Percentiles rank a stretch among this genome's conserved stretches.
phyloP scores from a whole-genome alignment of 2,797 vertebrate species.

The Siniperca scherzeri region DNA sequence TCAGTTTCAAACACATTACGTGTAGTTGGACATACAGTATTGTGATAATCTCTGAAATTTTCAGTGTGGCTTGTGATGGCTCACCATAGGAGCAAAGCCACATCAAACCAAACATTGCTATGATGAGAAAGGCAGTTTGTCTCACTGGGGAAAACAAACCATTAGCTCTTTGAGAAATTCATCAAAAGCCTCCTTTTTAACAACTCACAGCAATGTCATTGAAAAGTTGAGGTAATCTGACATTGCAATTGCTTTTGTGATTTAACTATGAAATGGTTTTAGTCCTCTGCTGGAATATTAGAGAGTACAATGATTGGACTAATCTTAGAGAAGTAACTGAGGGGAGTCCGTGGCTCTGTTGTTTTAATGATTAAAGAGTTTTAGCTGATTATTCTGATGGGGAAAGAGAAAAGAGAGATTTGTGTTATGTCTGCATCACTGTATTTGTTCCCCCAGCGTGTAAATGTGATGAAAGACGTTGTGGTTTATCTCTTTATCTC shows the following conservation, averaged over 20 bases:
- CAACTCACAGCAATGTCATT: conserved; percentile 63
- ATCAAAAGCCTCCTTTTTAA: conserved; percentile 67
- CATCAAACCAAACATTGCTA: conserved; percentile 60
- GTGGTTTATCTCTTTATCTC: conserved; percentile 61
- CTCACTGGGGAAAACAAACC: conserved; percentile 68
- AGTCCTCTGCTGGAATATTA: conserved; percentile 59
- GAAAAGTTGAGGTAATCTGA: conserved; percentile 69
- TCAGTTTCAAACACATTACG: conserved; percentile 41
- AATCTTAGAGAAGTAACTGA: conserved; percentile 54
- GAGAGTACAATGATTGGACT: conserved; percentile 58
- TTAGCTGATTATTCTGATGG: conserved; percentile 52
- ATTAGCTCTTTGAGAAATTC: conserved; percentile 74
- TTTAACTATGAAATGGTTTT: conserved; percentile 63
- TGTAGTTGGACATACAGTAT: conserved; percentile 40
- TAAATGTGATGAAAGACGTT: conserved; percentile 64
- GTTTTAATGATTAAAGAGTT: conserved; percentile 64
- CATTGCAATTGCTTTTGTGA: conserved; percentile 64
- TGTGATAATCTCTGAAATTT: conserved; percentile 56
- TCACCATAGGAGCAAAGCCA: conserved; percentile 43
- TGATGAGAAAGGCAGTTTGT: conserved; percentile 34
- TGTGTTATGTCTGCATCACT: conserved; percentile 1
- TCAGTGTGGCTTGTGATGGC: conserved; percentile 46
- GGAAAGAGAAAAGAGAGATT: conserved; percentile 7
- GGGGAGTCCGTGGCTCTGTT: conserved; percentile 48
- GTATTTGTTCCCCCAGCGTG: background rate